Conservation (phyloP, 2,113 vertebrate genomes). For the Daphoenositta chrysoptera region DNA sequence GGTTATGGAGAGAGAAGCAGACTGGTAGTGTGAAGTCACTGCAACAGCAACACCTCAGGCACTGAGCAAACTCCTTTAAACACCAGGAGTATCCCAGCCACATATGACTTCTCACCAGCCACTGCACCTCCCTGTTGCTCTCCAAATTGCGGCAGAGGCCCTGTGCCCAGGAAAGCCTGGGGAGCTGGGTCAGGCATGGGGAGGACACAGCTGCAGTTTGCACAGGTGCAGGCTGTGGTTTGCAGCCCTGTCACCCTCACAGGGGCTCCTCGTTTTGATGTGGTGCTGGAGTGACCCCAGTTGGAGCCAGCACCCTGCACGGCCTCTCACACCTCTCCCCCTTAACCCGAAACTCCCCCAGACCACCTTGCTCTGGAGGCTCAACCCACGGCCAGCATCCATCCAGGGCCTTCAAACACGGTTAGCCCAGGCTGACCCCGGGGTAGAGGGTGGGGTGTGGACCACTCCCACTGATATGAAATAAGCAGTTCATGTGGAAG, state of each 20-base stretch:
- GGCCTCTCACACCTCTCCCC: not conserved
- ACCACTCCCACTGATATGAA: not conserved
- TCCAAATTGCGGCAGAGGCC: not conserved
- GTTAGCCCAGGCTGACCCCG: not conserved
- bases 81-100: not conserved
- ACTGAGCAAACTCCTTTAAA: not conserved
- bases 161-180: not conserved
- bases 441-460: not conserved
- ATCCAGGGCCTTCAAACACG: not conserved
- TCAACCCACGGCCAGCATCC: not conserved
- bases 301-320: accelerated
- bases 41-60: not conserved
- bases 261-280: not conserved
- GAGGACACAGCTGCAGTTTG: not conserved
- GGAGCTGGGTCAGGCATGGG: accelerated
- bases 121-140: not conserved
- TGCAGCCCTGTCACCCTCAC: not conserved
- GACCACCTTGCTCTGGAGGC: not conserved
- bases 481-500: not conserved
- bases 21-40: not conserved
- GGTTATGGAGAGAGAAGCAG: not conserved
- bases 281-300: not conserved
- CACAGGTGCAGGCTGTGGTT: not conserved
- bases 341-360: not conserved
- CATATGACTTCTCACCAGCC: accelerated